A percentile compares a stretch with the other conserved stretches of the same genome.
Evolutionary conservation across 2,888 invertebrate species (phyloP).

Genomic region (Cephalotes varians): DNA sequence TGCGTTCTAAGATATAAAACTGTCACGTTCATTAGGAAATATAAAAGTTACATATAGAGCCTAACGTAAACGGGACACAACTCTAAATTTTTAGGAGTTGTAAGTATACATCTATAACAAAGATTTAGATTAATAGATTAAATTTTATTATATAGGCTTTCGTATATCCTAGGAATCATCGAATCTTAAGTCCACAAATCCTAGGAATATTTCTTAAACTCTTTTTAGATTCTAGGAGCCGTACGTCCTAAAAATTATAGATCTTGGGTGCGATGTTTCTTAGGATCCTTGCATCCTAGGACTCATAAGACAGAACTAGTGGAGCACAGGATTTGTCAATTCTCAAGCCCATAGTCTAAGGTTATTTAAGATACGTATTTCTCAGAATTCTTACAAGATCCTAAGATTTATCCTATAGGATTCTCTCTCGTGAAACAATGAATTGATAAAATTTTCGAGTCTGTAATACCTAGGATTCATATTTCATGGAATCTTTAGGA

Average conservation of each 20-base stretch:
- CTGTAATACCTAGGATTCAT: constrained; percentile 24
- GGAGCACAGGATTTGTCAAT: background rate
- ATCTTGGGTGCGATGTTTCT: constrained; percentile 44
- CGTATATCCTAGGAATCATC: constrained; percentile 2
- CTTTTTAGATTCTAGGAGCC: constrained; percentile 46
- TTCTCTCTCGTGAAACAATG: constrained; percentile 33
- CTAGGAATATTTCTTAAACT: constrained; percentile 22
- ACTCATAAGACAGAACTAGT: background rate
- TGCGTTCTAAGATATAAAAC: background rate
- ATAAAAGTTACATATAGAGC: constrained; percentile 21
- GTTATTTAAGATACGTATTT: constrained; percentile 17
- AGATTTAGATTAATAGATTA: constrained; percentile 21
- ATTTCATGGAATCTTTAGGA: constrained; percentile 16
- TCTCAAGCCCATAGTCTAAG: constrained; percentile 13
- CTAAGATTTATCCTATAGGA: constrained; percentile 31
- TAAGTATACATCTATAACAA: constrained; percentile 1
- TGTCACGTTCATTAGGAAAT: constrained; percentile 23
- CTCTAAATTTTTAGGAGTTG: constrained; percentile 16
- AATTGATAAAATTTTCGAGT: constrained; percentile 16
- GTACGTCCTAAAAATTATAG: constrained; percentile 42
- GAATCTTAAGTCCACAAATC: constrained; percentile 11
- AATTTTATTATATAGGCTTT: constrained; percentile 23
- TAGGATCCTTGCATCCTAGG: constrained; percentile 38
- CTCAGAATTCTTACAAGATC: constrained; percentile 13
- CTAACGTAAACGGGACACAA: no score